Evolutionary conservation across 2,888 invertebrate genomes (phyloP), one percentile per base, ranked within the genome.

Genomic region (Belgica antarctica): DNA sequence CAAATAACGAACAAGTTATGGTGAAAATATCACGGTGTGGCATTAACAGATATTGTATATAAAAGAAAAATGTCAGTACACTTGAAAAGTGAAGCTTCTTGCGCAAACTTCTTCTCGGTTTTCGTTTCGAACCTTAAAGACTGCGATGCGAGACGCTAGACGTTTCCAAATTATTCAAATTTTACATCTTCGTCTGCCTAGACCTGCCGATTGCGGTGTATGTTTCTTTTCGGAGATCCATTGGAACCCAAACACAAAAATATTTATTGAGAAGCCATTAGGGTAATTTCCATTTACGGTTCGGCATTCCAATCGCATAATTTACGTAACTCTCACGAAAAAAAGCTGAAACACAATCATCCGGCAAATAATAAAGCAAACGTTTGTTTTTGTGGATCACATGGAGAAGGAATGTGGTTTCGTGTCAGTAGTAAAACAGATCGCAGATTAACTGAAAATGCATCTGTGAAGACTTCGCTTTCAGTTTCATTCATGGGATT

Each of bases 391-490:
- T 7, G 52, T 52, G 52, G 52, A 52, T 52, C 52, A 52, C 17
- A 52, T 52, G 52, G 52, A 52, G 52, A 52, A 22, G 52, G 52
- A 52, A 52, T 52, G 52, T 52, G 17, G 52, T 61, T 61, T 25
- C 25, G 28, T 61, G 61, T 61, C 61, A 61, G 61, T 61, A 61
- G 61, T 61, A 25, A 61, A 61, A 27, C 28, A 61, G 28, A 61
- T 27, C 61, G 27, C 10, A 52, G 52, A 52, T 52, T 52, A n/a
- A 52, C 17, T 52, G 52, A 52, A 52, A 52, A 22, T 52, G 52
- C 52, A 22, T 52, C 52, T 17, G 12, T 17, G 19, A 22, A 52
- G 15, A 41, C 41, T 41, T 41, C 41, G 4, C 12, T 41, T 41
- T 41, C n/a, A n/a, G 3, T 41, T 41, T 41, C 41, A 15, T 41